Evolutionary conservation across 1,140 invertebrate species (phyloP), one percentile per base, ranked within the genome.

Genomic region (Drosophila neocordata): DNA sequence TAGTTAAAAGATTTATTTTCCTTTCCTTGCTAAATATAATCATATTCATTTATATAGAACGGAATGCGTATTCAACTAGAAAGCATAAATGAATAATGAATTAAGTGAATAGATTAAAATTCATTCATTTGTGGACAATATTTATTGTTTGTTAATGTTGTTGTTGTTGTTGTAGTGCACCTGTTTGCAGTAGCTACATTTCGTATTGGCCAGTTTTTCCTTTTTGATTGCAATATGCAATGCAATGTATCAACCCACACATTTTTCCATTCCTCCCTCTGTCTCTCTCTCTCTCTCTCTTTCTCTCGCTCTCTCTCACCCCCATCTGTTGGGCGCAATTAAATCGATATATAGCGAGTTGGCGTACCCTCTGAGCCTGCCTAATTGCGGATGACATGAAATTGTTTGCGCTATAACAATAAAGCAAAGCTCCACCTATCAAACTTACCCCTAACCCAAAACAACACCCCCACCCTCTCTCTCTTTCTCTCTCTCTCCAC

Each of bases 301-400:
- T 7, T 13, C 13, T 5, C 13, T 8, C 13, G 1, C 38, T 15
- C 13, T 7, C 15, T 44, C 13, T 1, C 41, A n/a, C 13, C 41
- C 6, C 27, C 4, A 3, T 3, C 53, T 22, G 27, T 35, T 53
- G 56, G 31, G 61, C 58, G 37, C 70, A 77, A 65, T 76, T 76
- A 76, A 76, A 77, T 77, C 74, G 74, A 77, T 76, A 77, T 70
- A 62, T 61, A 65, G 73, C 73, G 65, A 76, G 53, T 34, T 27
- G 8, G 27, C 27, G 31, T 13, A 35, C 13, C 27, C 66, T 57
- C 79, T 59, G 65, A 69, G 76, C 69, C 70, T 87, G 79, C 82
- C 82, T 85, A 85, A 85, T 85, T 85, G 82, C 82, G 82, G 82
- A 87, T 87, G 82, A 87, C 82, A 85, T 79, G 82, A 87, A 85